Evolutionary conservation across 2,113 vertebrate species (phyloP).

Genomic region (Pelusios castaneus): DNA sequence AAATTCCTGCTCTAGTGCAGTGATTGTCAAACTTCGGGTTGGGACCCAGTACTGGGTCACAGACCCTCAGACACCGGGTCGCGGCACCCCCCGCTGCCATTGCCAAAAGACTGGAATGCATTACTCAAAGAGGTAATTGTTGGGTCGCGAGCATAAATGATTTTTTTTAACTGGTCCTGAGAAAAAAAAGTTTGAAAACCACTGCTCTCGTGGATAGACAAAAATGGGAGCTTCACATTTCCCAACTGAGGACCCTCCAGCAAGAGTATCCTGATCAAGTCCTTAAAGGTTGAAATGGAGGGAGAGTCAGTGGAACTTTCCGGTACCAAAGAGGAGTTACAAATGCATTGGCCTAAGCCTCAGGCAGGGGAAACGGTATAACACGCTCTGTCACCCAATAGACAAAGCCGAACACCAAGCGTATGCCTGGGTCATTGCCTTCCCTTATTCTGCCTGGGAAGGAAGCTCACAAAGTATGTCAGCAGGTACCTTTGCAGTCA

Average conservation of each 20-base stretch:
- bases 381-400: neutral
- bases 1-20: neutral
- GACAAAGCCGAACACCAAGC: neutral
- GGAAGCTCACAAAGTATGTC: neutral
- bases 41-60: too few species aligned
- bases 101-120: too few species aligned
- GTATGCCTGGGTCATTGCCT: neutral
- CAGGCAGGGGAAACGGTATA: neutral
- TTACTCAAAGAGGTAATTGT: too few species aligned
- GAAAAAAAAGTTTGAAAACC: too few species aligned
- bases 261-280: neutral
- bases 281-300: neutral
- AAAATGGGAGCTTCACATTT: neutral
- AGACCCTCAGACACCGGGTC: too few species aligned
- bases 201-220: neutral
- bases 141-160: too few species aligned
- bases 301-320: neutral
- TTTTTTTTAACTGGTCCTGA: too few species aligned
- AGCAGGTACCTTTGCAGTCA: conserved; percentile 90
- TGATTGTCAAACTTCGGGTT: too few species aligned
- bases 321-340: neutral
- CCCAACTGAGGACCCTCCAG: neutral
- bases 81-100: too few species aligned
- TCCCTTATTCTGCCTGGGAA: neutral
- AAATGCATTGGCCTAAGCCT: neutral